Evolutionary conservation across 1,140 invertebrate species (phyloP).

Genomic region (Drosophila ogumai): DNA sequence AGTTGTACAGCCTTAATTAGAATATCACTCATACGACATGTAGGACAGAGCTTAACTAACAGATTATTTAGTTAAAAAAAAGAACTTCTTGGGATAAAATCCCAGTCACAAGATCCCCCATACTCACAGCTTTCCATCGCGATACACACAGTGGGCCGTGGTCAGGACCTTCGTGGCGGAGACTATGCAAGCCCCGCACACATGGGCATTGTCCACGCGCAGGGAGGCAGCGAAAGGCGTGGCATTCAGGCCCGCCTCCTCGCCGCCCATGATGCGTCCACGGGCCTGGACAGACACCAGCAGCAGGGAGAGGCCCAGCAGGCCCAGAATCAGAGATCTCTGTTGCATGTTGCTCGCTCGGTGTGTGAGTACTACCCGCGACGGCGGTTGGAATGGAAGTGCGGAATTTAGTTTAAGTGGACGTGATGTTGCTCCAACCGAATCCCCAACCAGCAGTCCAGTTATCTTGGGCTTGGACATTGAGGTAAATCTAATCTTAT

Average conservation of each 20-base stretch:
- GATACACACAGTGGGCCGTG: constrained; percentile 69
- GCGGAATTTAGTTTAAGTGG: constrained; percentile 15
- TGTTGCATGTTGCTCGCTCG: not conserved
- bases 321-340: not conserved
- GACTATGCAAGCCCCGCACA: constrained; percentile 68
- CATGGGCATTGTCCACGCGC: constrained; percentile 71
- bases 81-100: not conserved
- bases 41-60: not conserved
- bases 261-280: constrained; percentile 69
- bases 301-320: constrained; percentile 11
- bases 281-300: not conserved
- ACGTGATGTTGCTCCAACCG: not conserved
- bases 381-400: constrained; percentile 28
- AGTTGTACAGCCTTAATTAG: not conserved
- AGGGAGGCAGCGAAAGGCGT: constrained; percentile 65
- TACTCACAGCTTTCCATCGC: constrained; percentile 62
- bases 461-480: constrained; percentile 29
- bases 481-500: constrained; percentile 64
- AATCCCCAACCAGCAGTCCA: constrained; percentile 1
- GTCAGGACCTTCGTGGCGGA: constrained; percentile 54
- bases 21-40: constrained; percentile 1
- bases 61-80: no score
- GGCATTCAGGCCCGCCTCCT: constrained; percentile 46
- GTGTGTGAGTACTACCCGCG: not conserved
- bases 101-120: no score